Conservation (phyloP, 2,113 vertebrate species). For the Ictalurus furcatus region DNA sequence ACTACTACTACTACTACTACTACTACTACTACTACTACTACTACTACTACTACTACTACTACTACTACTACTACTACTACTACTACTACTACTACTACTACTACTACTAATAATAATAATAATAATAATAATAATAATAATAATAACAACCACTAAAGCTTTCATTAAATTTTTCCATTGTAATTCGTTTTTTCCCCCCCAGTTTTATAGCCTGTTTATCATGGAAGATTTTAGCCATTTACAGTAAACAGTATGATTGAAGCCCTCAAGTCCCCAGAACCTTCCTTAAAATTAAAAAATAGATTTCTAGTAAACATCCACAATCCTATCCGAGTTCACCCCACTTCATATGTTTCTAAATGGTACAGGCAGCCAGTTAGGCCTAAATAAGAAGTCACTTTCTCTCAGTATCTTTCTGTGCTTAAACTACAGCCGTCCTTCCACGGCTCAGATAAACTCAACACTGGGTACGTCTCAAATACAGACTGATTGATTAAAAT, state of each 20-base stretch:
- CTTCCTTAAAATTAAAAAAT: background rate
- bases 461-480: slow-evolving; percentile 17
- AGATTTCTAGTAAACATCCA: background rate
- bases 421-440: slow-evolving; percentile 20
- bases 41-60: too few relatives aligned
- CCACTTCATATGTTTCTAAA: background rate
- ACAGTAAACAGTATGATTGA: background rate
- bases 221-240: background rate
- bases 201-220: background rate
- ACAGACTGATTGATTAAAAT: background rate
- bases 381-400: background rate
- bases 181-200: background rate
- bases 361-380: background rate
- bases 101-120: too few relatives aligned
- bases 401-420: background rate
- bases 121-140: background rate
- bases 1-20: too few relatives aligned
- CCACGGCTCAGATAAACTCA: slow-evolving; percentile 17
- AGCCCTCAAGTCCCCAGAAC: background rate
- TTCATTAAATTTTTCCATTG: background rate
- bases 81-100: too few relatives aligned
- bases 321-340: background rate
- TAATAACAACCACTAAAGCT: background rate
- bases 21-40: too few relatives aligned
- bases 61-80: too few relatives aligned